These are phyloP conservation scores for Euleptes europaea DNA, from an alignment of 2,113 vertebrate genomes.

Conservation along the genomic window DNA sequence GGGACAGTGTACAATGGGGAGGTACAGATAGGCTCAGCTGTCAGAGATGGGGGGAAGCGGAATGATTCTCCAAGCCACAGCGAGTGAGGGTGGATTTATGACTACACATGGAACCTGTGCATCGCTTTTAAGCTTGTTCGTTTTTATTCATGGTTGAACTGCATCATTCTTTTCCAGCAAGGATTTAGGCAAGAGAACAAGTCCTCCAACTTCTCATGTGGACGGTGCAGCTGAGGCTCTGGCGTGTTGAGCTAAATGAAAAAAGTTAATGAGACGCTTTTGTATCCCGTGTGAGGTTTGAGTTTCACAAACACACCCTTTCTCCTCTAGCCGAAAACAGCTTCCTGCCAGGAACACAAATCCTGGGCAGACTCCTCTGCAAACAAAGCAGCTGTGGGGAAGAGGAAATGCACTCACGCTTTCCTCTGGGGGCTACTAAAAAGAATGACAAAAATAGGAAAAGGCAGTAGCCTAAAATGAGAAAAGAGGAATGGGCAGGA, in stretches of 20 bases:
- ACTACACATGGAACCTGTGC: conserved; percentile 1
- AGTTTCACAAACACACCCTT: conserved; percentile 25
- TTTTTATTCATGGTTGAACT: conserved; percentile 14
- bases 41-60: background rate
- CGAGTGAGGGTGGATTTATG: conserved; percentile 7
- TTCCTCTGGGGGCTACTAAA: conserved; percentile 13
- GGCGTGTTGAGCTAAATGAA: conserved; percentile 6
- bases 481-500: background rate
- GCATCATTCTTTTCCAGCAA: background rate
- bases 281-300: conserved; percentile 9
- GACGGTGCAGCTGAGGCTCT: background rate
- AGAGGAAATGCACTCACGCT: conserved; percentile 21
- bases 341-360: conserved; percentile 23
- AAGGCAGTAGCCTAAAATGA: background rate
- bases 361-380: conserved; percentile 16
- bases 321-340: conserved; percentile 11
- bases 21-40: conserved; percentile 1
- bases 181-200: background rate
- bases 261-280: conserved; percentile 3
- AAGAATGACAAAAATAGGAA: background rate
- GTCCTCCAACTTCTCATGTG: background rate
- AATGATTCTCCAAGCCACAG: background rate
- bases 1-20: background rate
- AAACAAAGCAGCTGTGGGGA: conserved; percentile 30
- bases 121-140: conserved; percentile 19